These are phyloP conservation scores for Cassiopea xamachana DNA, from an alignment of 30 jellyfish, hydroid and myxozoan species.

Conservation along the genomic window DNA sequence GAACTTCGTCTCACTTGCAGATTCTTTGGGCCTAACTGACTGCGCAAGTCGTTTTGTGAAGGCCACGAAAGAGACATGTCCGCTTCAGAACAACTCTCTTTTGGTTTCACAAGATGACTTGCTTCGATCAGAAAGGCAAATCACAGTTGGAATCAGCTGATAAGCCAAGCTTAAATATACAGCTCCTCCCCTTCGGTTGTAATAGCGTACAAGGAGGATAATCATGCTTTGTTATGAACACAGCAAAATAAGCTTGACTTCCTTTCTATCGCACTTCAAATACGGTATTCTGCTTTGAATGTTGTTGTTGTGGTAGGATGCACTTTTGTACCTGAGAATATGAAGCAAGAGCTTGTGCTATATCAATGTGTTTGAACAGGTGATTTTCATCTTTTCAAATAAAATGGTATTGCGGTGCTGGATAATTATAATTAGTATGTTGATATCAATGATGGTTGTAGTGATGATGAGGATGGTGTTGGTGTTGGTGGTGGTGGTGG, in stretches of 20 bases:
- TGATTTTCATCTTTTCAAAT: too few relatives aligned
- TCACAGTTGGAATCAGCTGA: constrained; percentile 65
- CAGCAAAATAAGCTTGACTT: constrained; percentile 16
- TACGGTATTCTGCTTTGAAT: not conserved
- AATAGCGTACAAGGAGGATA: constrained; percentile 61
- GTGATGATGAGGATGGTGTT: not conserved
- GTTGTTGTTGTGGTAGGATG: not conserved
- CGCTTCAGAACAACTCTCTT: constrained; percentile 16
- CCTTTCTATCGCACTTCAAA: not conserved
- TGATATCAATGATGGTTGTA: not conserved
- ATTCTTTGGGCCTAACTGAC: too few relatives aligned
- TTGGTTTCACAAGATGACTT: not conserved
- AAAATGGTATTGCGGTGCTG: too few relatives aligned
- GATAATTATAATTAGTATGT: not conserved
- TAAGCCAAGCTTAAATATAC: constrained; percentile 27
- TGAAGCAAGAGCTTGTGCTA: too few relatives aligned
- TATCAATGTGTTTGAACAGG: too few relatives aligned
- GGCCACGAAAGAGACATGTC: not conserved
- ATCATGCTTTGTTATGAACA: constrained; percentile 37
- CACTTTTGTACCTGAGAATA: not conserved
- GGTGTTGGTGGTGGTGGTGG: not conserved
- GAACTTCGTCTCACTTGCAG: too few relatives aligned
- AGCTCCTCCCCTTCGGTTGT: constrained; percentile 66
- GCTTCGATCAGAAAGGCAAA: constrained; percentile 39
- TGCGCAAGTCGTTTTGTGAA: too few relatives aligned